Conservation (phyloP, 2,888 invertebrate genomes). For the Ochlodes sylvanus region DNA sequence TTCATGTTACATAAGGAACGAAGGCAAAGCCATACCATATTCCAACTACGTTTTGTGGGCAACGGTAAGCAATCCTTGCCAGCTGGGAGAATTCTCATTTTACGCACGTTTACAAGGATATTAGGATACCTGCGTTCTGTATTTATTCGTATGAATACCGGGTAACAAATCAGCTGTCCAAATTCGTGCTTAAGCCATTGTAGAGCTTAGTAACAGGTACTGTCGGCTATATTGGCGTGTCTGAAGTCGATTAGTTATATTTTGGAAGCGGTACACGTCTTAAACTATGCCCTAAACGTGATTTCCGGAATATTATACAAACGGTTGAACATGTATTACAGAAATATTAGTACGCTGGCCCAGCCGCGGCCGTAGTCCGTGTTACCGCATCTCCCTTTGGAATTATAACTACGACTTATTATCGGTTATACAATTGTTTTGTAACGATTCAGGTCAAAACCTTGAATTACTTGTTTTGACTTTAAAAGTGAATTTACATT, state of each 20-base stretch:
- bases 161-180: constrained; percentile 41
- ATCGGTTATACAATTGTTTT: constrained; percentile 23
- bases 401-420: constrained; percentile 29
- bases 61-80: constrained; percentile 7
- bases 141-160: constrained; percentile 43
- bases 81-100: constrained; percentile 7
- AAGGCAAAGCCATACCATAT: constrained; percentile 1
- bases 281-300: constrained; percentile 36
- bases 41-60: not conserved
- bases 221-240: constrained; percentile 13
- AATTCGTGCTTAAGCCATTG: constrained; percentile 34
- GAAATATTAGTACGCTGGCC: constrained; percentile 38
- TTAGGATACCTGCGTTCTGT: constrained; percentile 12
- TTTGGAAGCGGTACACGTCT: constrained; percentile 33
- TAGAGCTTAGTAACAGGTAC: constrained; percentile 29
- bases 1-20: not conserved
- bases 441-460: constrained; percentile 1
- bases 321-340: constrained; percentile 42
- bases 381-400: constrained; percentile 31
- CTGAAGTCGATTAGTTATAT: constrained; percentile 12
- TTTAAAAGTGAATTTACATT: too few relatives aligned
- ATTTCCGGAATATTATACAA: constrained; percentile 44
- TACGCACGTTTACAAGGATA: constrained; percentile 27
- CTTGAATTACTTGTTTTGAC: not conserved
- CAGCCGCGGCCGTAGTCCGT: constrained; percentile 16